Evolutionary conservation across 2,888 invertebrate genomes (phyloP), one percentile per base, ranked within the genome.

Genomic region (Hyles lineata): DNA sequence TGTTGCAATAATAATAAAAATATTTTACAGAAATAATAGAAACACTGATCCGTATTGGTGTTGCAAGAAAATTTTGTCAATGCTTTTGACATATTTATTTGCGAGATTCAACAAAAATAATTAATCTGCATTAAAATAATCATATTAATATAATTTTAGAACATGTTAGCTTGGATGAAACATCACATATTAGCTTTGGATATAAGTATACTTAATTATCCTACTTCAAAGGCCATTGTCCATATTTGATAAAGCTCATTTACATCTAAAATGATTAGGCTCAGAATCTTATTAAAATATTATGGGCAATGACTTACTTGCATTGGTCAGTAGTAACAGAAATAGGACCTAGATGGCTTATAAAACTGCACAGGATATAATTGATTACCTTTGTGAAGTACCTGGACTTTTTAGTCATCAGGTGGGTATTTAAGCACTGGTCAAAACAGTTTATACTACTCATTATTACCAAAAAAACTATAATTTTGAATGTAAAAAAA

Each of bases 1-100:
- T 93, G 93, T 94, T 93, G 93, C 94, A 93, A 92, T 90, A 87
- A 85, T 85, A 83, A 88, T 88, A 88, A 91, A 63, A 92, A 88
- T 84, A 82, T 81, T 79, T 76, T 79, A 76, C 74, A 76, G 78
- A 81, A 83, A 84, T 80, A 81, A 88, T 92, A 93, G 93, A 93
- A 93, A 93, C 93, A 91, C 92, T 86, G 83, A 84, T 77, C 75
- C 60, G 76, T 80, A 82, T 81, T 84, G 80, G 92, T 92, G 93
- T 93, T 93, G 93, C 94, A 94, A 93, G 90, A 90, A 84, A 81
- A 80, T 82, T 80, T 80, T 80, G 78, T 75, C 70, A 80, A 75
- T 76, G 71, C 73, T 81, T 75, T 75, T 61, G 58, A 70, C 70
- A n/a, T 70, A 67, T 70, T 73, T 74, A 63, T 74, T 70, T 73